Evolutionary conservation across 2,113 vertebrate genomes (phyloP).

Genomic region (Synodontis membranacea): DNA sequence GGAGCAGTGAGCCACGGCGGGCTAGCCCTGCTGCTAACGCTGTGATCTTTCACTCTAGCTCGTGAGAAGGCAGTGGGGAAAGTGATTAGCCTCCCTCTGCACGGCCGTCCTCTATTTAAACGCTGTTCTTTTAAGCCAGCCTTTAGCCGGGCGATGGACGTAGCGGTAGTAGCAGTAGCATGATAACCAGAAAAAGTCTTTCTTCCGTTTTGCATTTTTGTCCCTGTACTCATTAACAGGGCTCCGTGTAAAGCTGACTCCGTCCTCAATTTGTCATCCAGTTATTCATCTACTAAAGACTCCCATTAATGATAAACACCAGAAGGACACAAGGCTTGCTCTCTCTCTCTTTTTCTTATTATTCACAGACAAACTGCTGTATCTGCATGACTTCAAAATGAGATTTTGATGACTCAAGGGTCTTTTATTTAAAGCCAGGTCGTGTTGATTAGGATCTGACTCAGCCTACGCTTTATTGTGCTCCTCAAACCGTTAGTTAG

Average conservation of each 20-base stretch:
- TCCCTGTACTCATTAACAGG: slow-evolving; percentile 60
- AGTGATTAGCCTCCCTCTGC: slow-evolving; percentile 70
- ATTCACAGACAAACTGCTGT: slow-evolving; percentile 29
- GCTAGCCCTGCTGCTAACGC: slow-evolving; percentile 63
- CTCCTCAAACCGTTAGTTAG: slow-evolving; percentile 70
- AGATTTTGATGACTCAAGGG: slow-evolving; percentile 70
- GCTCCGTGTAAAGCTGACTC: slow-evolving; percentile 38
- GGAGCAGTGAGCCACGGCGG: slow-evolving; percentile 58
- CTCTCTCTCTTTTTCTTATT: slow-evolving; percentile 23
- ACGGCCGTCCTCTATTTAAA: slow-evolving; percentile 47
- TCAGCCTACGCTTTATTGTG: slow-evolving; percentile 69
- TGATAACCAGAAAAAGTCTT: slow-evolving; percentile 6
- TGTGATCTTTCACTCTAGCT: slow-evolving; percentile 74
- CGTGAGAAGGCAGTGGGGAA: slow-evolving; percentile 73
- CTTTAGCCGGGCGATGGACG: slow-evolving; percentile 24
- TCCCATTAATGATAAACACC: slow-evolving; percentile 50
- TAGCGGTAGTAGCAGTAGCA: slow-evolving; percentile 1
- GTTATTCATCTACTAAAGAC: slow-evolving; percentile 54
- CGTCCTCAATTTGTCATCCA: slow-evolving; percentile 55
- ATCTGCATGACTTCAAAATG: slow-evolving; percentile 49
- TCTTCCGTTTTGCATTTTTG: slow-evolving; percentile 19
- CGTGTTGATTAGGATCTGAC: slow-evolving; percentile 48
- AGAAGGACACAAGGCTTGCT: slow-evolving; percentile 35
- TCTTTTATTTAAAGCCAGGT: slow-evolving; percentile 57
- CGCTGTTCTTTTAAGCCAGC: slow-evolving; percentile 43